phyloP scores from a whole-genome alignment of 1,140 invertebrate genomes.

The Drosophila kurseongensis region DNA sequence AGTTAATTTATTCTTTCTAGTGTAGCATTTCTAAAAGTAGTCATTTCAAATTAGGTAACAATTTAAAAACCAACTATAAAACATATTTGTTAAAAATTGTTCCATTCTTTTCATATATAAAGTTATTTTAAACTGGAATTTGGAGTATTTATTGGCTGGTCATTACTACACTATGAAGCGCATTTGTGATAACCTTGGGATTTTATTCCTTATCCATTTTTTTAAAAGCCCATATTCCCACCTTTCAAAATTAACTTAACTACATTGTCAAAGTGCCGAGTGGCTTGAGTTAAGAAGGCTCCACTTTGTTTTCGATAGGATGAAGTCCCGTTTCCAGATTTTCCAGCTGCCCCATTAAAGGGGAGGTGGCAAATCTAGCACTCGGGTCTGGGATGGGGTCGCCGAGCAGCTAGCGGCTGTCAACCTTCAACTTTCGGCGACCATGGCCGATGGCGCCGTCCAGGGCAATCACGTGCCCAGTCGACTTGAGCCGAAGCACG shows the following conservation, averaged over 20 bases:
- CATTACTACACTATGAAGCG: too few relatives aligned
- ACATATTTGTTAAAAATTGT: too few relatives aligned
- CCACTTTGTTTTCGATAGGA: conserved; percentile 3
- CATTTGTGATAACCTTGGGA: too few relatives aligned
- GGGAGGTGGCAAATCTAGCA: conserved; percentile 32
- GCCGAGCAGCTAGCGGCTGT: conserved; percentile 52
- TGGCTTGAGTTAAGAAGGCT: not conserved
- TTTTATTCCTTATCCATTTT: too few relatives aligned
- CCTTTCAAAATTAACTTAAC: not conserved
- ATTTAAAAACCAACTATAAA: too few relatives aligned
- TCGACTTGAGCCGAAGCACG: conserved; percentile 76
- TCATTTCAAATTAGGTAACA: too few relatives aligned
- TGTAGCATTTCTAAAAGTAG: too few relatives aligned
- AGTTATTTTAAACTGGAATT: too few relatives aligned
- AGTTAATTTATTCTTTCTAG: too few relatives aligned
- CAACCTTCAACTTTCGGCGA: conserved; percentile 64
- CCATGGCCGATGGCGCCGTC: conserved; percentile 45
- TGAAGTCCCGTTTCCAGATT: not conserved
- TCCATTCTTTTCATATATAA: too few relatives aligned
- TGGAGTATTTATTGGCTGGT: too few relatives aligned
- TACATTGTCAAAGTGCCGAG: not conserved
- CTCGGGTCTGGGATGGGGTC: conserved; percentile 16
- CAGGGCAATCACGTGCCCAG: conserved; percentile 74
- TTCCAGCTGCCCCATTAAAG: conserved; percentile 21
- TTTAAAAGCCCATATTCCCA: not conserved